A percentile compares a stretch with the other conserved stretches of the same genome.
phyloP scores from a whole-genome alignment of 2,113 vertebrate species.

The Eurypyga helias region DNA sequence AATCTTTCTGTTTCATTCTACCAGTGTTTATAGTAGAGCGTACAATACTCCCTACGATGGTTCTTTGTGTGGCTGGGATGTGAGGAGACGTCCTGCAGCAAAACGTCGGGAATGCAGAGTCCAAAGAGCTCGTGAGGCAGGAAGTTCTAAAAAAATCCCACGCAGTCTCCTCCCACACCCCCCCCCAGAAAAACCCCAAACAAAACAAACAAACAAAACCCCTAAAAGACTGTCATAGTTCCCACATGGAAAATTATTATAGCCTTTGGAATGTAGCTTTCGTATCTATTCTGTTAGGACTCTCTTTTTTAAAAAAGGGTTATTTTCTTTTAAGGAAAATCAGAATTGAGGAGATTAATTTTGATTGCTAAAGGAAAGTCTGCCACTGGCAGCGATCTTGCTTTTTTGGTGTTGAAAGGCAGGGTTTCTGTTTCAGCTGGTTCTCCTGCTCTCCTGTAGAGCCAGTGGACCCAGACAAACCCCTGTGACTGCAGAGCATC shows the following conservation, averaged over 20 bases:
- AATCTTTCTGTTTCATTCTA: constrained; percentile 13
- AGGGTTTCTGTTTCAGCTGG: neutral
- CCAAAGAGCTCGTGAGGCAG: neutral
- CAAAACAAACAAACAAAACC: neutral
- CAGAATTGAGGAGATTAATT: neutral
- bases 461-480: neutral
- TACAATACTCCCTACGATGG: neutral
- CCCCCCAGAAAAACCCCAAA: neutral
- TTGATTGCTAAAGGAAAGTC: neutral
- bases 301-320: neutral
- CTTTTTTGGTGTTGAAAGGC: neutral
- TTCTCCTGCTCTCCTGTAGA: neutral
- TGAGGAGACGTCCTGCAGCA: neutral
- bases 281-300: neutral
- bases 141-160: neutral
- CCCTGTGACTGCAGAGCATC: neutral
- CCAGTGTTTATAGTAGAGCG: neutral
- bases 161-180: neutral
- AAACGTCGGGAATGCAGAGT: neutral
- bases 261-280: neutral
- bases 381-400: neutral
- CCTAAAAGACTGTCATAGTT: neutral
- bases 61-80: neutral
- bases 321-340: neutral
- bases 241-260: neutral